Conservation (phyloP, 2,888 invertebrate species). For the Chrysomela aeneicollis region DNA sequence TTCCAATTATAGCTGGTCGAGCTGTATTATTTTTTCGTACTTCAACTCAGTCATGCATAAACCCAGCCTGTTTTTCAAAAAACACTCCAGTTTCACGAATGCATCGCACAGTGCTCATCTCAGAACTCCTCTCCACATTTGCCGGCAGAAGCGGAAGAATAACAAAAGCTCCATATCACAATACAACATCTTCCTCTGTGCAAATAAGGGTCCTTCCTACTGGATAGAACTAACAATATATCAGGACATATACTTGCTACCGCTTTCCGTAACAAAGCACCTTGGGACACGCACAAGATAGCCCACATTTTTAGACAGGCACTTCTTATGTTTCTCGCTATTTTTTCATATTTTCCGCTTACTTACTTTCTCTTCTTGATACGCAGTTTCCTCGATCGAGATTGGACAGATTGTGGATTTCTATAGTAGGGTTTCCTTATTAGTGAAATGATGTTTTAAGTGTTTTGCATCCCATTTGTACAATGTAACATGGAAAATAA, state of each 20-base stretch:
- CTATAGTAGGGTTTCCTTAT: not conserved
- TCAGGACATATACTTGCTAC: slow-evolving; percentile 25
- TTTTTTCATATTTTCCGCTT: slow-evolving; percentile 28
- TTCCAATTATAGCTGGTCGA: too few species aligned
- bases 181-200: slow-evolving; percentile 26
- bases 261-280: slow-evolving; percentile 29
- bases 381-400: not conserved
- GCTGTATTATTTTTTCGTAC: too few species aligned
- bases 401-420: not conserved
- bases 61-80: not conserved
- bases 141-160: slow-evolving; percentile 5
- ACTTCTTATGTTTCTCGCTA: slow-evolving; percentile 28
- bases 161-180: slow-evolving; percentile 20
- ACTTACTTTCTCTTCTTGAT: not conserved
- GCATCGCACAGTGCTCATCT: not conserved
- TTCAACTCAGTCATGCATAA: too few species aligned
- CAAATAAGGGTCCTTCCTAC: slow-evolving; percentile 28
- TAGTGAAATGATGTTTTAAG: not conserved
- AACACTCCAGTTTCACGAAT: not conserved
- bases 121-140: not conserved
- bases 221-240: slow-evolving; percentile 33
- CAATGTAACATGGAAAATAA: too few species aligned
- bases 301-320: slow-evolving; percentile 24
- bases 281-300: slow-evolving; percentile 25
- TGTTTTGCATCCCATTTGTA: too few species aligned